Evolutionary conservation across 2,113 vertebrate genomes (phyloP).

Genomic region (Amblyopsis rosae): DNA sequence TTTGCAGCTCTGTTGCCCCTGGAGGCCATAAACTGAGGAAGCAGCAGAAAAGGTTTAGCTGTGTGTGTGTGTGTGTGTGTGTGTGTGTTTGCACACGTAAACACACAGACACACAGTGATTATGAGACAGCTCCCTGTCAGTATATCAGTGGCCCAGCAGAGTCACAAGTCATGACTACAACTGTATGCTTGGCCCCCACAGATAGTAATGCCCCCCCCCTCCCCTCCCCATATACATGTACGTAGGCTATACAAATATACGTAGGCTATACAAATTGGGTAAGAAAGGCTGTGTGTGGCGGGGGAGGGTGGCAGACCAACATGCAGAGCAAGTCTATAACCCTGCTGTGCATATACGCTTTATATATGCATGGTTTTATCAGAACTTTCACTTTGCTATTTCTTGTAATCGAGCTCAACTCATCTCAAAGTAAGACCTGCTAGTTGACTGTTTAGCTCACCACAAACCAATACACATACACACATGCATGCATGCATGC

Average conservation of each 20-base stretch:
- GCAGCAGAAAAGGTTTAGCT: conserved; percentile 10
- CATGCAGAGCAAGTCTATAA: background rate
- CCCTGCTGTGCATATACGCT: background rate
- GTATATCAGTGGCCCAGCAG: too few relatives aligned
- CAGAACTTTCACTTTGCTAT: background rate
- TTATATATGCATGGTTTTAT: background rate
- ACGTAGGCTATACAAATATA: too few relatives aligned
- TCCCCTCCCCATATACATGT: too few relatives aligned
- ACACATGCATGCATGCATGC: too few relatives aligned
- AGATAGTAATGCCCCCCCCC: too few relatives aligned
- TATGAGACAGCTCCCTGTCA: too few relatives aligned
- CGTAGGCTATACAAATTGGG: too few relatives aligned
- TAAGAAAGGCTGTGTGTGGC: too few relatives aligned
- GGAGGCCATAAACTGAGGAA: conserved; percentile 86
- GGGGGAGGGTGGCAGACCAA: background rate
- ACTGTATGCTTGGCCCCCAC: too few relatives aligned
- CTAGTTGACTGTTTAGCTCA: background rate
- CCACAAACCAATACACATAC: background rate
- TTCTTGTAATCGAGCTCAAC: too few relatives aligned
- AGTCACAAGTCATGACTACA: too few relatives aligned
- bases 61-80: background rate
- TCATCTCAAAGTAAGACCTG: background rate
- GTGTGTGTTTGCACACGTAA: background rate
- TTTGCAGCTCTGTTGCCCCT: conserved; percentile 83
- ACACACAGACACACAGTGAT: too few relatives aligned